Conservation (phyloP, 1,140 invertebrate species). For the Drosophila carrolli region DNA sequence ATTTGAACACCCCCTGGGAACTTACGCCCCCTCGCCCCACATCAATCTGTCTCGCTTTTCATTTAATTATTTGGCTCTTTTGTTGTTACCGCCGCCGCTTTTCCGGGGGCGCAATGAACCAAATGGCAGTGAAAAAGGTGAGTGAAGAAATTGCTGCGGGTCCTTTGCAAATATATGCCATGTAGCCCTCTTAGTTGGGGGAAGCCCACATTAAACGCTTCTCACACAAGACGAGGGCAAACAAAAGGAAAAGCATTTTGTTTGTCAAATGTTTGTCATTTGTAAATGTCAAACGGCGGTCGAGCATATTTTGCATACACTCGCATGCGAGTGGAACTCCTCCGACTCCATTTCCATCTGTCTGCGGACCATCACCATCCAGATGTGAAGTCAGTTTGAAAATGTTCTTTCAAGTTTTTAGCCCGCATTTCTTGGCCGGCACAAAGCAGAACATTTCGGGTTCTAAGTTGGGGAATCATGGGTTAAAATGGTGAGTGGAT, state of each 20-base stretch:
- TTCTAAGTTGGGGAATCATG: not conserved
- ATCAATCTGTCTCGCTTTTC: conserved; percentile 29
- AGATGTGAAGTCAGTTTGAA: conserved; percentile 47
- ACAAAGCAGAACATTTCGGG: conserved; percentile 5
- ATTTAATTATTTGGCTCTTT: conserved; percentile 67
- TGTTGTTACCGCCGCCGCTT: conserved; percentile 43
- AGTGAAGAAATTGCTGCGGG: conserved; percentile 62
- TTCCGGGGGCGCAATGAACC: conserved; percentile 35
- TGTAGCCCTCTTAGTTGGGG: conserved; percentile 13
- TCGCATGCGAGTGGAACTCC: not conserved
- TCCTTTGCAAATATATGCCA: conserved; percentile 47
- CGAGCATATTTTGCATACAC: conserved; percentile 76
- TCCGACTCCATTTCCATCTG: not conserved
- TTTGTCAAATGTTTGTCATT: conserved; percentile 84
- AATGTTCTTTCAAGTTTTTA: conserved; percentile 60
- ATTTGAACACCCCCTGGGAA: conserved; percentile 16
- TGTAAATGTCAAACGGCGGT: conserved; percentile 83
- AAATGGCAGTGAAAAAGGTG: conserved; percentile 45
- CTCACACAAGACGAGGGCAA: conserved; percentile 31
- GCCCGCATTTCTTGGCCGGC: conserved; percentile 60
- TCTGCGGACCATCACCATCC: conserved; percentile 9
- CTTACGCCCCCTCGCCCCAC: not conserved
- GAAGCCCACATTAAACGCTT: conserved; percentile 64
- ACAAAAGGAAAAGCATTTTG: conserved; percentile 62
- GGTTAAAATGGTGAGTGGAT: not conserved